Base-by-base conservation (phyloP, 2,797 vertebrate species). In the Syngnathus acus region DNA sequence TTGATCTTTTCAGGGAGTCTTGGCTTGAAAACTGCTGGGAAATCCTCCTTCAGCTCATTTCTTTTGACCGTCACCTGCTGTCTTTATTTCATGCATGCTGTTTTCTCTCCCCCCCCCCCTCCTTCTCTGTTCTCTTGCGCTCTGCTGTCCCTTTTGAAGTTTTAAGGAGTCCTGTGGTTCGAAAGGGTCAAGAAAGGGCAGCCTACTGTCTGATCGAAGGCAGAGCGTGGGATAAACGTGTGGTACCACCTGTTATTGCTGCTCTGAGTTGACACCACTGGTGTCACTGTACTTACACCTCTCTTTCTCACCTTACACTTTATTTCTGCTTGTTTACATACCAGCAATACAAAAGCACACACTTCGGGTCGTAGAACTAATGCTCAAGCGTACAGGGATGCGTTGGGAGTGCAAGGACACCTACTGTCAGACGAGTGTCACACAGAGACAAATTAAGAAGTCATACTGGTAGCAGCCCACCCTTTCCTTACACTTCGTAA, bases 101-200 rank as follows among this genome's bases (percentile, higher is more conserved):
- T 85, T 82, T 78, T 82, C 71, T 74, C 78, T 19, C 13, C 59
- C 69, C 75, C 75, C 64, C 71, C 73, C 73, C 72, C 32, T 3
- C 4, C 50, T 70, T 69, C 73, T 63, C 70, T 74, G 62, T 74
- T 79, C 80, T 76, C 69, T 69, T n/a, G 37, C 62, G 75, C 72
- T 58, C 71, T 62, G 65, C 72, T 16, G 5, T 65, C 63, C 63
- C 75, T 81, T 88, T 88, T 89, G 87, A 89, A 84, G 84, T 84
- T 57, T 72, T 53, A 8, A 13, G 77, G 74, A 65, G 73, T 68
- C 83, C 83, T 78, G 81, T 53, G 81, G 82, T 62, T 83, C 79
- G 82, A 86, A 87, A 87, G 82, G 87, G 86, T 84, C 84, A 79
- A 66, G 64, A 67, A 76, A 82, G 82, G 85, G 77, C 78, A 76